Conservation (phyloP, 2,797 vertebrate species). For the Craterocephalus amniculus region DNA sequence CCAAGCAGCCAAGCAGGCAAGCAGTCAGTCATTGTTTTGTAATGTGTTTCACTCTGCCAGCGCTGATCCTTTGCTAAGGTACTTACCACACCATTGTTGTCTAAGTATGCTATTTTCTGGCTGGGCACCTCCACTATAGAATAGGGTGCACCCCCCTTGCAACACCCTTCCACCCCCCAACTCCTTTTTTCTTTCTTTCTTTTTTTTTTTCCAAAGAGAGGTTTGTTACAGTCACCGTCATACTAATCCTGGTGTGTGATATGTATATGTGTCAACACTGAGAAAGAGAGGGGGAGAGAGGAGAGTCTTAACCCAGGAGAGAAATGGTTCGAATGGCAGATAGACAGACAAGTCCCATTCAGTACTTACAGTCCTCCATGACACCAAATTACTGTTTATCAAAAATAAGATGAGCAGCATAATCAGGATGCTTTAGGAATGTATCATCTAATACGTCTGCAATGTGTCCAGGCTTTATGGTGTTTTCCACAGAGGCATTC, state of each 20-base stretch:
- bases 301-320: conserved; percentile 70
- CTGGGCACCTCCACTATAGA: conserved; percentile 81
- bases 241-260: conserved; percentile 81
- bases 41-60: conserved; percentile 82
- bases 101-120: conserved; percentile 84
- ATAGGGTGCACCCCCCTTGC: conserved; percentile 50
- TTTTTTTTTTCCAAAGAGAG: conserved; percentile 65
- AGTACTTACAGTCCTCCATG: conserved; percentile 66
- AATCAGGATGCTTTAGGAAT: conserved; percentile 63
- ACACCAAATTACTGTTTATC: conserved; percentile 81
- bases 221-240: conserved; percentile 80
- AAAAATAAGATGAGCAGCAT: conserved; percentile 67
- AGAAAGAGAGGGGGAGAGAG: conserved; percentile 62
- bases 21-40: conserved; percentile 81
- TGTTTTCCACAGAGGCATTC: conserved; percentile 42
- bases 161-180: conserved; percentile 2
- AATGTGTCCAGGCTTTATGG: conserved; percentile 33
- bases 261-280: conserved; percentile 83
- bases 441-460: conserved; percentile 45
- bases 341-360: conserved; percentile 74
- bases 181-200: conserved; percentile 19
- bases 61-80: conserved; percentile 81
- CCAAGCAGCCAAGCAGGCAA: conserved; percentile 76
- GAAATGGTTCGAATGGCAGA: conserved; percentile 68
- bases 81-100: conserved; percentile 82